phyloP scores from a whole-genome alignment of 2,113 vertebrate species.

The Astur gentilis region DNA sequence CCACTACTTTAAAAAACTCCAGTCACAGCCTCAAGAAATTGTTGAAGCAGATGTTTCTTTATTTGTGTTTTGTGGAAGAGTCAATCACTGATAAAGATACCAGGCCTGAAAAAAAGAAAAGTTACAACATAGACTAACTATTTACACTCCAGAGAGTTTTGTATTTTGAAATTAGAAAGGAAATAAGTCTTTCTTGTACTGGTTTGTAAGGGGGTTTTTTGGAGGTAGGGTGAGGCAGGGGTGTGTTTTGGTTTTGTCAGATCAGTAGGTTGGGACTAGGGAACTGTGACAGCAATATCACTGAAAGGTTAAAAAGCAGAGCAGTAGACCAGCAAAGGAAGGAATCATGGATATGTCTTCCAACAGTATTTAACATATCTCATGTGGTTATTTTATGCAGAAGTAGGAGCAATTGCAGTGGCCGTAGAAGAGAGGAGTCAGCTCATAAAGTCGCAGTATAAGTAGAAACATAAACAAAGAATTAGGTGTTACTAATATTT shows the following conservation, averaged over 20 bases:
- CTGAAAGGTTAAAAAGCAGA: not conserved
- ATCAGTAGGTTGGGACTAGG: not conserved
- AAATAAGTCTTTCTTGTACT: not conserved
- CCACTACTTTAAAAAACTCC: not conserved
- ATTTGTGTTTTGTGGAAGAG: not conserved
- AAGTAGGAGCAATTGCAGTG: not conserved
- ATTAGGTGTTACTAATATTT: not conserved
- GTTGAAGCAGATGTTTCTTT: not conserved
- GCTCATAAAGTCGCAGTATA: not conserved
- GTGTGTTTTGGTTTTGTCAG: not conserved
- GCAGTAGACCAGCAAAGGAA: not conserved
- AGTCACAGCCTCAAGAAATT: not conserved
- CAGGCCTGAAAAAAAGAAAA: not conserved
- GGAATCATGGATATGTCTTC: not conserved
- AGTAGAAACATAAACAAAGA: not conserved
- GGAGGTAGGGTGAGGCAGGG: rapidly evolving
- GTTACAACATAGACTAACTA: not conserved
- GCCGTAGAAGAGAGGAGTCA: not conserved
- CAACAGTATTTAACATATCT: not conserved
- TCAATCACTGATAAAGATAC: not conserved
- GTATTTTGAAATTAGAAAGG: not conserved
- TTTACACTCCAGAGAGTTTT: not conserved
- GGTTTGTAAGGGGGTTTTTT: not conserved
- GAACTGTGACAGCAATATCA: not conserved
- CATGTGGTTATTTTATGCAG: not conserved